Conservation (phyloP, 2,888 invertebrate species). For the Trissolcus japonicus region DNA sequence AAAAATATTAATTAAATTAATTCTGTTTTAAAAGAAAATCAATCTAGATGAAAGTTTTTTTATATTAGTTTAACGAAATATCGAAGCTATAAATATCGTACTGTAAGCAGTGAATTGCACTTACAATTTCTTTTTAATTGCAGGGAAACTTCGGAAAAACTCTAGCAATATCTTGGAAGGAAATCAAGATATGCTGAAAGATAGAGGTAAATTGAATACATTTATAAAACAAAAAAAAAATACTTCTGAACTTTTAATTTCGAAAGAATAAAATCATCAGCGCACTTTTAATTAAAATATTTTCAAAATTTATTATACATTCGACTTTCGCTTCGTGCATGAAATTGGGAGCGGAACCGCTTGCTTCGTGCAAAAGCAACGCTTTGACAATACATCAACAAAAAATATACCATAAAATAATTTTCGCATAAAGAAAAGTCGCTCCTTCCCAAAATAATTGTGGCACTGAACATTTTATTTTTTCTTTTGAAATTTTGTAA, state of each 20-base stretch:
- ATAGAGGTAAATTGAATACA: constrained; percentile 65
- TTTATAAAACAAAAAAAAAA: not conserved
- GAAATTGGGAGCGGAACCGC: too few species aligned
- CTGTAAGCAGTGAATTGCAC: not conserved
- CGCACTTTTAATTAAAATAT: not conserved
- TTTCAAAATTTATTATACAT: not conserved
- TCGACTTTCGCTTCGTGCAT: too few species aligned
- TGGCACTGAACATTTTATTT: constrained; percentile 16
- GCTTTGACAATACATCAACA: too few species aligned
- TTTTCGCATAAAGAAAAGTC: not conserved
- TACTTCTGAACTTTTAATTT: not conserved
- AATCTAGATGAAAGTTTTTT: not conserved
- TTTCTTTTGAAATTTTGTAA: not conserved
- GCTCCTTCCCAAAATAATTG: not conserved
- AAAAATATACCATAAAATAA: not conserved
- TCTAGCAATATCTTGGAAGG: constrained; percentile 71
- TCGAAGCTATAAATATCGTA: not conserved
- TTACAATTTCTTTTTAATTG: constrained; percentile 50
- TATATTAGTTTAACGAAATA: not conserved
- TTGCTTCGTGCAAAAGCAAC: too few species aligned
- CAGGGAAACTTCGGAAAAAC: constrained; percentile 72
- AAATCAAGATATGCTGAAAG: constrained; percentile 73
- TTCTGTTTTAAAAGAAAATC: not conserved
- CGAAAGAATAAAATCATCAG: not conserved
- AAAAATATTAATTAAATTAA: not conserved